A percentile compares a stretch with the other conserved stretches of the same genome.
Evolutionary conservation across 2,888 invertebrate genomes (phyloP).

Genomic region (Patella ulyssiponensis): DNA sequence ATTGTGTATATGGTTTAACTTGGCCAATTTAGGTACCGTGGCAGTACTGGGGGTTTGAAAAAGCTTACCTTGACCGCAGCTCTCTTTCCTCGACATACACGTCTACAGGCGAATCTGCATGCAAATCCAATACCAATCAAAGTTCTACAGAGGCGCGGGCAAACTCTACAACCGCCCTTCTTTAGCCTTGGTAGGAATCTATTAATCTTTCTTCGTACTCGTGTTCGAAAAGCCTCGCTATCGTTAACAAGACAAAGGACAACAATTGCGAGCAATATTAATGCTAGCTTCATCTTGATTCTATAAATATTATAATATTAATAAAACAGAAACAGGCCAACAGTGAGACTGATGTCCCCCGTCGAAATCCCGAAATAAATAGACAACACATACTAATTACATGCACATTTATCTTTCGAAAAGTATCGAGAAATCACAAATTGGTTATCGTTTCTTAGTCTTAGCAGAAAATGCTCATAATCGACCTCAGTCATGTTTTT

Average conservation of each 20-base stretch:
- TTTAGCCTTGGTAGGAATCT: background rate
- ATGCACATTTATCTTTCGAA: too few relatives aligned
- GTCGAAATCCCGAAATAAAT: too few relatives aligned
- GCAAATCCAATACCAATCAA: background rate
- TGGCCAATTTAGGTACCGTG: background rate
- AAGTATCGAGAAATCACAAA: too few relatives aligned
- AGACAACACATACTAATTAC: too few relatives aligned
- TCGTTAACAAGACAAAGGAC: background rate
- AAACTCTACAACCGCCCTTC: background rate
- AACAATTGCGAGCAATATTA: background rate
- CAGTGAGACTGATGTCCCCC: too few relatives aligned
- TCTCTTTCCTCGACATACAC: background rate
- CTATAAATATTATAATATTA: background rate
- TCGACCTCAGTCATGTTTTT: too few relatives aligned
- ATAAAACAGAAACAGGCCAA: too few relatives aligned
- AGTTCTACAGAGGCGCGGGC: background rate
- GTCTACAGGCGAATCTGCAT: background rate
- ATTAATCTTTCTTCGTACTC: background rate
- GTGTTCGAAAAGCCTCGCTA: background rate
- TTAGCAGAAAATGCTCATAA: too few relatives aligned
- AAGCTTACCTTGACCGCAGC: slow-evolving; percentile 4
- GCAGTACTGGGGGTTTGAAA: background rate
- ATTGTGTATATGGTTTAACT: background rate
- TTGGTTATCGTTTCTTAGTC: too few relatives aligned
- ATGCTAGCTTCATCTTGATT: background rate